Evolutionary conservation across 1,140 invertebrate genomes (phyloP).

Genomic region (Gonatopus flavifemur): DNA sequence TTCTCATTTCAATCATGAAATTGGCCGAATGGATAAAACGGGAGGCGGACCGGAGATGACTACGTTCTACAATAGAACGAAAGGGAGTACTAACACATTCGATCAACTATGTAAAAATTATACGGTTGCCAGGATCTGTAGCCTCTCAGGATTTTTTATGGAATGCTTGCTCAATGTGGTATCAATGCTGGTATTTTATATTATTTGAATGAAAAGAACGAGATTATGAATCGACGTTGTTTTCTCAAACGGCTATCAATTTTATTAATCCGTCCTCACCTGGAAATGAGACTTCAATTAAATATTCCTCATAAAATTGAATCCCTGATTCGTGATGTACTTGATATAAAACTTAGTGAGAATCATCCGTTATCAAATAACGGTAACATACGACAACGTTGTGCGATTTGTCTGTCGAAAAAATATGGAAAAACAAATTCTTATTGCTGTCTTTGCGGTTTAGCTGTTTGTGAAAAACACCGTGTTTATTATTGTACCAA

Average conservation of each 20-base stretch:
- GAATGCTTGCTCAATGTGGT: conserved; percentile 36
- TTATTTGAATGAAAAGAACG: conserved; percentile 13
- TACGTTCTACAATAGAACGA: no score
- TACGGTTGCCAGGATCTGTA: conserved; percentile 33
- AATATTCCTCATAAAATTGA: no score
- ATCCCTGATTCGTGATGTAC: no score
- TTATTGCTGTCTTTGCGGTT: neutral
- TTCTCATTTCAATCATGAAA: no score
- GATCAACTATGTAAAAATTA: conserved; percentile 46
- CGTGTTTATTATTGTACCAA: neutral
- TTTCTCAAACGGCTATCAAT: conserved; percentile 11
- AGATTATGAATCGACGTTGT: conserved; percentile 1
- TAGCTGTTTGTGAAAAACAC: neutral
- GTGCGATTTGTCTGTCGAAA: neutral
- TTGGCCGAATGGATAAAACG: conserved; percentile 17
- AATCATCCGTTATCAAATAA: neutral
- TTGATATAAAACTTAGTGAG: neutral
- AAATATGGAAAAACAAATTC: neutral
- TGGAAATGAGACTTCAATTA: neutral
- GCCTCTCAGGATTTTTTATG: conserved; percentile 38
- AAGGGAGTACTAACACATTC: no score
- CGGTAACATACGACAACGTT: neutral
- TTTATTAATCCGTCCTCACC: neutral
- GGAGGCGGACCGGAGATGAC: conserved; percentile 40
- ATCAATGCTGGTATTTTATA: conserved; percentile 26